Evolutionary conservation across 2,888 invertebrate species (phyloP), one percentile per base, ranked within the genome.

Genomic region (Mesorhabditis sp.): DNA sequence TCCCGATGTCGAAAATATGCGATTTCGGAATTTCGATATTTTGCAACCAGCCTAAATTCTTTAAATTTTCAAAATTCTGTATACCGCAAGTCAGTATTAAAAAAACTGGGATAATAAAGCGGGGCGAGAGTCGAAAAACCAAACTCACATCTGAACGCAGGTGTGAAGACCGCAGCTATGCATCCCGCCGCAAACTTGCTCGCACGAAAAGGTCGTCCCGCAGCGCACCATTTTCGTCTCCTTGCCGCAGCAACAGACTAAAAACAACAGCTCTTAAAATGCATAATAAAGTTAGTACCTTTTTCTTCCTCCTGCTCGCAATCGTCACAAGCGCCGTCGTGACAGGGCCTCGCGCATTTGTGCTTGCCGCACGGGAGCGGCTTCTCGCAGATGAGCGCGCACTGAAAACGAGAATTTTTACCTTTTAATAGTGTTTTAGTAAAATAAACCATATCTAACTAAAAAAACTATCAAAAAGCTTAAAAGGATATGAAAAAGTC

Each of bases 311-410:
- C 89, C 74, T 91, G 89, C 0, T 87, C 86, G 84, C 96, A 97
- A 2, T 89, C 87, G 0, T 88, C 89, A 84, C 96, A 96, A 4
- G 90, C 88, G 0, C 91, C 93, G 13, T 90, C 88, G 86, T 96
- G 96, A 85, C 95, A 96, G 50, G 88, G 88, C 64, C 88, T 88
- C 45, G 87, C 83, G 86, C 96, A 96, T 0, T 86, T 86, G 86
- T 96, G 95, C 42, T 90, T 87, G 15, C 89, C 90, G 86, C 96
- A 97, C 80, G 91, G 90, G 0, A 96, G 88, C 4, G 87, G 69
- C 81, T 92, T 92, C 0, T 89, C 90, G 86, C 96, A 97, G 4
- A 88, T 87, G 1, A 90, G 89, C 0, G 90, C 90, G 86, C 96
- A 97, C 62, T 91, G 88, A 68, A 94, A 65, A 66, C 5, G 28